Percentiles rank a stretch among this genome's conserved stretches.
phyloP scores from a whole-genome alignment of 1,140 invertebrate species.

The Mactra quadrangularis region DNA sequence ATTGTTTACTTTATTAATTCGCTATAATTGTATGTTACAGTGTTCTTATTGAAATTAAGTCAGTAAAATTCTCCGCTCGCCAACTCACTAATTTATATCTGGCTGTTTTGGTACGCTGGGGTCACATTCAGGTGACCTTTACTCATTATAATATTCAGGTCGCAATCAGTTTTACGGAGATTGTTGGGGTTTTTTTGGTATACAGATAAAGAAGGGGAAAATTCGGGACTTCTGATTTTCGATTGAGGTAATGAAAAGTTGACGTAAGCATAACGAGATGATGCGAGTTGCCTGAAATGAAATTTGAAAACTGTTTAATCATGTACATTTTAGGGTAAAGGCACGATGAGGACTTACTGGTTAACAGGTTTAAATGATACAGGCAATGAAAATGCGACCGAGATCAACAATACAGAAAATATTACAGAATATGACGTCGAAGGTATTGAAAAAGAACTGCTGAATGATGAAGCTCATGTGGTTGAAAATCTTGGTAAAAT shows the following conservation, averaged over 20 bases:
- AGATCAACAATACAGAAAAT: background rate
- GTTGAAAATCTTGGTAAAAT: conserved; percentile 10
- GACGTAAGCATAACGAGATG: too few species aligned
- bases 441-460: background rate
- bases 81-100: too few species aligned
- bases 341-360: conserved; percentile 48
- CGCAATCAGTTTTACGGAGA: background rate
- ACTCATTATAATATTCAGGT: background rate
- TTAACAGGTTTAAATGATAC: conserved; percentile 1
- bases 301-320: too few species aligned
- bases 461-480: background rate
- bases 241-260: too few species aligned
- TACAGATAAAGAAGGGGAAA: too few species aligned
- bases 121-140: too few species aligned
- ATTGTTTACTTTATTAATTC: background rate
- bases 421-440: background rate
- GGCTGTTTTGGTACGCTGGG: too few species aligned
- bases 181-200: too few species aligned
- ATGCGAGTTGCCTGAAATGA: too few species aligned
- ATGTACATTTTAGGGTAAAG: conserved; percentile 55
- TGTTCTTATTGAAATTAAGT: background rate
- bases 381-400: background rate
- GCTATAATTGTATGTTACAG: background rate
- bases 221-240: too few species aligned
- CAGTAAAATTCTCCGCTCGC: background rate